These are phyloP conservation scores for Neolamprologus sp. DNA, from an alignment of 2,113 vertebrate genomes.

Conservation along the genomic window DNA sequence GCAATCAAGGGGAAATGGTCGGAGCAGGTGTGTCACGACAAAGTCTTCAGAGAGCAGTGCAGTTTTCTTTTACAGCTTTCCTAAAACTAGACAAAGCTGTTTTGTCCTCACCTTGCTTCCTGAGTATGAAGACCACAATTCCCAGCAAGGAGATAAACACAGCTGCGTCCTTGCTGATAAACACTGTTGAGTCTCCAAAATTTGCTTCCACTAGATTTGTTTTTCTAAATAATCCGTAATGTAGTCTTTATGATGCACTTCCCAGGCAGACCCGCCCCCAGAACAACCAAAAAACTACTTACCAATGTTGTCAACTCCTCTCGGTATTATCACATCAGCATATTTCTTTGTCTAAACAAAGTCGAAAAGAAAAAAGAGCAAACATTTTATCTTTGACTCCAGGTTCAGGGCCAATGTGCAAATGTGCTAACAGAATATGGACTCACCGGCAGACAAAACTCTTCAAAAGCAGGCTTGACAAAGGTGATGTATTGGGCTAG, in stretches of 20 bases:
- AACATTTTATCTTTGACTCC: neutral
- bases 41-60: neutral
- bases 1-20: neutral
- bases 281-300: conserved; percentile 30
- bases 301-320: conserved; percentile 91
- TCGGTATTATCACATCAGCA: conserved; percentile 92
- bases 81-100: neutral
- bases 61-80: neutral
- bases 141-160: neutral
- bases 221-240: neutral
- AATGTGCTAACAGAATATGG: conserved; percentile 42
- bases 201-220: neutral
- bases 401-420: neutral
- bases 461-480: conserved; percentile 93
- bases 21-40: neutral
- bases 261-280: neutral
- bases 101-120: neutral
- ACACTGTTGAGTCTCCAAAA: neutral
- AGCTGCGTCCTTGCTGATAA: conserved; percentile 26
- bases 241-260: neutral
- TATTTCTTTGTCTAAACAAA: conserved; percentile 89
- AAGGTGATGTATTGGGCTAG: conserved; percentile 90
- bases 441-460: conserved; percentile 94
- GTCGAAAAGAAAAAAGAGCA: neutral
- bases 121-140: neutral